Evolutionary conservation across 92 coral and sea anemone species (phyloP), one percentile per base, ranked within the genome.

Genomic region (Pocillopora meandrina): DNA sequence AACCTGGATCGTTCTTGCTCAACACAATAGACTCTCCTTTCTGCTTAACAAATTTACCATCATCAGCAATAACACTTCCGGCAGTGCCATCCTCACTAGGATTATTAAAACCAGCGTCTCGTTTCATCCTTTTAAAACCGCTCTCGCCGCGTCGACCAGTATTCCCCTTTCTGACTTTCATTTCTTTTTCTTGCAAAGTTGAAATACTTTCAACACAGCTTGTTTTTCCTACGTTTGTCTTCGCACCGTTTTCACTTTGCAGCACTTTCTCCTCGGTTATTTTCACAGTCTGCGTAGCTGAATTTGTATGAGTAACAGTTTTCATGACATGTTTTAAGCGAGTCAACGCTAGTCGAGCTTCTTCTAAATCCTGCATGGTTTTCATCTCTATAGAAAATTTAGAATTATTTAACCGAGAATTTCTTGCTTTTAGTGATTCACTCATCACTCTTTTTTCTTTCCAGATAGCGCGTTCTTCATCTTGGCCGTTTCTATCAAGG

Each of bases 21-120:
- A 73, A 73, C 26, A 52, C 19, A 0, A 33, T 63, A 20, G 86
- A 65, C 35, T 86, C 84, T 59, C 89, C 84, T 79, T 86, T 86
- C 60, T 61, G 73, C 58, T 63, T 79, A 49, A 20, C 31, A 55
- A 86, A 5, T 26, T 79, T 86, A 31, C 19, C 71, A 42, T 72
- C 75, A 52, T 80, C 80, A 1, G 33, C n/a, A 17, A 12, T 23
- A 36, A 56, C 66, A 17, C 11, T 55, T 62, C 61, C 33, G 19
- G 26, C 76, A 18, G 19, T 11, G n/a, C 74, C 82, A 75, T 87
- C 76, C 49, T 60, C 69, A 11, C 31, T 52, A 61, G 19, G 47
- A 42, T 78, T 14, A 23, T 71, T 17, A 3, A 36, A n/a, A 47
- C 20, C 21, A 73, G 61, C 9, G 17, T 35, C 72, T 14, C 33